Evolutionary conservation across 2,888 invertebrate species (phyloP).

Genomic region (Drymonia ruficornis): DNA sequence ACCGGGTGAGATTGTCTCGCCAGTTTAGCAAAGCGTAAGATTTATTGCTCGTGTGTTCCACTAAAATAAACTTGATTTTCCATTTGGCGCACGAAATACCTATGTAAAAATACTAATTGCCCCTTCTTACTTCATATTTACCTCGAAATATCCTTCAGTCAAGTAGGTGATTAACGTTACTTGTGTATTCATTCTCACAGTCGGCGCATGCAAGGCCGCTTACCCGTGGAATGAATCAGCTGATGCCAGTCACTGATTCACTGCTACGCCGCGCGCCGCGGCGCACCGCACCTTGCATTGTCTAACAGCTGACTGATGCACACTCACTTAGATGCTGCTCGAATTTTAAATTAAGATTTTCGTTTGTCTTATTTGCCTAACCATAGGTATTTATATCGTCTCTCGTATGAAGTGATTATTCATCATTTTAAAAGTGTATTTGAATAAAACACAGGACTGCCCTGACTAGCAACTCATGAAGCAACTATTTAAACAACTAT

Average conservation of each 20-base stretch:
- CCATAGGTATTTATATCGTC: too few relatives aligned
- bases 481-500: too few relatives aligned
- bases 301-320: slow-evolving; percentile 58
- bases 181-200: slow-evolving; percentile 61
- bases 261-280: slow-evolving; percentile 43
- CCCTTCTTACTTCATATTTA: background rate
- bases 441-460: too few relatives aligned
- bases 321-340: slow-evolving; percentile 26
- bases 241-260: slow-evolving; percentile 69
- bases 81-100: slow-evolving; percentile 10
- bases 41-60: slow-evolving; percentile 19
- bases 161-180: slow-evolving; percentile 56
- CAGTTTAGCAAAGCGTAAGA: slow-evolving; percentile 15
- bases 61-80: slow-evolving; percentile 18
- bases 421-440: too few relatives aligned
- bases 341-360: slow-evolving; percentile 39
- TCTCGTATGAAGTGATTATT: too few relatives aligned
- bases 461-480: too few relatives aligned
- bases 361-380: background rate
- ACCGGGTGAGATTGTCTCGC: slow-evolving; percentile 28
- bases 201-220: slow-evolving; percentile 68
- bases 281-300: slow-evolving; percentile 56
- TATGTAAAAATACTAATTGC: slow-evolving; percentile 25
- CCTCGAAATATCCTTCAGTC: slow-evolving; percentile 50
- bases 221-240: slow-evolving; percentile 71